Evolutionary conservation across 1,140 invertebrate genomes (phyloP).

Genomic region (Atta colombica): DNA sequence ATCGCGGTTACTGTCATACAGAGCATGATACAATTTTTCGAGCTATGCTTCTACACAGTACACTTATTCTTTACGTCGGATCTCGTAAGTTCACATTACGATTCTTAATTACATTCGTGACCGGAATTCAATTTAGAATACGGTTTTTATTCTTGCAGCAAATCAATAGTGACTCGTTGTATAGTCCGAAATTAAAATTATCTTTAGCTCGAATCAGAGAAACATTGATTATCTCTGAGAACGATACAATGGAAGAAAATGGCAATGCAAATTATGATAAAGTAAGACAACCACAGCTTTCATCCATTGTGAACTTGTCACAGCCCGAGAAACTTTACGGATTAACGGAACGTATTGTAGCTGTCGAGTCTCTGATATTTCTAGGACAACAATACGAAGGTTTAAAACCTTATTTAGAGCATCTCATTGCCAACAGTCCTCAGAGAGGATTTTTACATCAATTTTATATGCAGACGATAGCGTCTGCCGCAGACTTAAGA

Average conservation of each 20-base stretch:
- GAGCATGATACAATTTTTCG: conserved; percentile 97
- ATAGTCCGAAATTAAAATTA: conserved; percentile 90
- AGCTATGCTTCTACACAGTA: conserved; percentile 97
- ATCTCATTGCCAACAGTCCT: conserved; percentile 88
- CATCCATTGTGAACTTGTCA: conserved; percentile 91
- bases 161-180: conserved; percentile 88
- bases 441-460: conserved; percentile 87
- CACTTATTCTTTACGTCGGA: conserved; percentile 95
- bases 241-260: conserved; percentile 77
- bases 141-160: conserved; percentile 73
- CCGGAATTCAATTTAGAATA: background rate
- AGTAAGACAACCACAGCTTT: conserved; percentile 89
- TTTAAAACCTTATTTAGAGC: conserved; percentile 93
- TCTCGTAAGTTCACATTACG: conserved; percentile 86
- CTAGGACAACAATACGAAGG: conserved; percentile 95
- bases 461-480: conserved; percentile 92
- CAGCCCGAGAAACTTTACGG: conserved; percentile 92
- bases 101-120: background rate
- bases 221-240: conserved; percentile 87
- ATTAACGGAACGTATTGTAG: conserved; percentile 94
- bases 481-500: conserved; percentile 91
- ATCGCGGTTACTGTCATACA: conserved; percentile 97
- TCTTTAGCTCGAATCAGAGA: conserved; percentile 93
- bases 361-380: conserved; percentile 96
- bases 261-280: conserved; percentile 80